Evolutionary conservation across 2,797 vertebrate genomes (phyloP), one percentile per base, ranked within the genome.

Genomic region (Lagorchestes hirsutus): DNA sequence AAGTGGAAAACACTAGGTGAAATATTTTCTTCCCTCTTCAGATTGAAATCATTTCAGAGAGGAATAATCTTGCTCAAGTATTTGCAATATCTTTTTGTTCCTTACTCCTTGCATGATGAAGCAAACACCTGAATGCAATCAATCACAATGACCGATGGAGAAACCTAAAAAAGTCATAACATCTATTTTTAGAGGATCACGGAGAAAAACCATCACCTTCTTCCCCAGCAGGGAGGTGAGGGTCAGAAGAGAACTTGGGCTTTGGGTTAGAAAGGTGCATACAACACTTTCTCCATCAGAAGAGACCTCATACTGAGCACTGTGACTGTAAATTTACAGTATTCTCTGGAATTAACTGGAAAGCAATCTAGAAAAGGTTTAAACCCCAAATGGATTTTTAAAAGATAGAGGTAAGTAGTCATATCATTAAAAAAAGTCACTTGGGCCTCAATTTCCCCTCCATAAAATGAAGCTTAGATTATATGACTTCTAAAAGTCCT

Each of bases 41-140:
- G 92, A 31, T 34, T 91, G 67, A 97, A 67, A 67, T 27, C 27
- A 29, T 55, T 91, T 27, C 90, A 67, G 55, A 93, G 50, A 56
- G 40, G 22, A 95, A 54, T 54, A 92, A 24, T 50, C 28, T 91
- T 94, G 90, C 54, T 93, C 22, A 0, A 62, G 9, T 52, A 57
- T 8, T 4, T 58, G 40, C 22, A 93, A 1, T 57, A 29, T 95
- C 91, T 92, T 93, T 82, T 50, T 91, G 59, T n/a, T 90, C 13
- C 50, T 57, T 92, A 92, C 29, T 94, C 5, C 74, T 87, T 27
- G 6, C 40, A 24, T 9, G 74, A 82, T 3, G 40, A 46, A 27
- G 40, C 14, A 74, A 74, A 74, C n/a, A 24, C 16, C 18, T n/a
- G n/a, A 40, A 74, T 24, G 67, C 40, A 74, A 74, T 40, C n/a